Conservation (phyloP, 92 coral and sea anemone genomes). For the Epizoanthus ramosus region DNA sequence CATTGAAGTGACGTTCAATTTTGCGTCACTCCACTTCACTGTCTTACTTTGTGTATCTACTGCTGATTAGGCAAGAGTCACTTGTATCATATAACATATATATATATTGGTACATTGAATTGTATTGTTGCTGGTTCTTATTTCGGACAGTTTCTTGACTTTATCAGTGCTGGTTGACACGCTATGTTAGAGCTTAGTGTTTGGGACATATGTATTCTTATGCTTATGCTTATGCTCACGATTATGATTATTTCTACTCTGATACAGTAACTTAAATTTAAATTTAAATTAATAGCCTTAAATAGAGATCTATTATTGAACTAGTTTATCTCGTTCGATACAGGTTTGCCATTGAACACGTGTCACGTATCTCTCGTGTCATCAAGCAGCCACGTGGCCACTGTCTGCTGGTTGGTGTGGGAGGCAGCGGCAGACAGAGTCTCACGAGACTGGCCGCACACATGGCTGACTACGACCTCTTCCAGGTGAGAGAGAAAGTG, state of each 20-base stretch:
- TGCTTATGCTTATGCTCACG: background rate
- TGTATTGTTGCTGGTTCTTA: no score
- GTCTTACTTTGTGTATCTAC: no score
- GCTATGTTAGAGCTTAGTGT: no score
- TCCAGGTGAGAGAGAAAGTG: constrained; percentile 71
- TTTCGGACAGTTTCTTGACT: no score
- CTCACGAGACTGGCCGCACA: constrained; percentile 95
- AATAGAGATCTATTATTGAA: background rate
- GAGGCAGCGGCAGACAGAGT: constrained; percentile 98
- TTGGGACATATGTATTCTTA: background rate
- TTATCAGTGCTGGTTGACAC: no score
- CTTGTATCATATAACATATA: no score
- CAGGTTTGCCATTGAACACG: constrained; percentile 99
- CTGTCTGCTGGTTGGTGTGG: constrained; percentile 96
- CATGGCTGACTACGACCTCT: constrained; percentile 97
- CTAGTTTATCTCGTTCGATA: background rate
- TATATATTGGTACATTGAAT: no score
- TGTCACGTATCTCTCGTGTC: constrained; percentile 97
- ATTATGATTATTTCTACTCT: background rate
- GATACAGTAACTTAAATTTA: background rate
- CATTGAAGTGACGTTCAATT: no score
- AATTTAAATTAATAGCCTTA: no score
- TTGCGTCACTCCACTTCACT: no score
- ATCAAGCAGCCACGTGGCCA: constrained; percentile 99
- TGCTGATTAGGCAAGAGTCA: no score